Base-by-base conservation (phyloP, 2,113 vertebrate genomes). In the Syngnathoides biaculeatus region DNA sequence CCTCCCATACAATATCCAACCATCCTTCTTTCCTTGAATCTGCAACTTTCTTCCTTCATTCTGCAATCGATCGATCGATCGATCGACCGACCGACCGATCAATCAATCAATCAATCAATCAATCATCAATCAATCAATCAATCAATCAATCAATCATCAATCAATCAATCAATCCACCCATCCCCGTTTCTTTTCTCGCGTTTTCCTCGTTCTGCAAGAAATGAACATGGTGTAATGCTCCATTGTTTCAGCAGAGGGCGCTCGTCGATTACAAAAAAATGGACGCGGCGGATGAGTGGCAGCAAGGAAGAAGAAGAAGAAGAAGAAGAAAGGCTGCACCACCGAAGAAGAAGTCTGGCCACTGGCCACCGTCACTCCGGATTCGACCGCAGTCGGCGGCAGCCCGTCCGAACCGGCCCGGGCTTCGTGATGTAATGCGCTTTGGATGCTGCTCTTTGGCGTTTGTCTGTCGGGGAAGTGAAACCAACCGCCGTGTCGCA, bases 371-470 rank as follows among this genome's bases (percentile, higher is more conserved):
- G 6, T n/a, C 30, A 66, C 8, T 59, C 69, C 35, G 39, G 5
- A 69, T 57, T 75, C 80, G 83, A 81, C 81, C 81, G 80, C 81
- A 85, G 79, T 80, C 78, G 19, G 24, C 7, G 0, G 11, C 8
- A 0, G 13, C n/a, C 43, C 19, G 3, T 8, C 4, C 67, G 40
- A 61, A 40, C 56, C 9, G 6, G 50, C 38, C 5, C 8, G 3
- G 9, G n/a, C 0, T 13, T 6, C 0, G 24, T 4, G 10, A 59
- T 66, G 71, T 83, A 86, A 85, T 78, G 85, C 83, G 86, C 83
- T 86, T 87, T 89, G 79, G 76, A 80, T 80, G 72, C 67, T 68
- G 61, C 50, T 38, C 48, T 12, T n/a, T n/a, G n/a, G n/a, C n/a
- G n/a, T n/a, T n/a, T n/a, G n/a, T n/a, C n/a, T n/a, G n/a, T n/a